A percentile compares a stretch with the other conserved stretches of the same genome.
Conservation (phyloP, 2,113 vertebrate genomes). For the Furnarius figulus region DNA sequence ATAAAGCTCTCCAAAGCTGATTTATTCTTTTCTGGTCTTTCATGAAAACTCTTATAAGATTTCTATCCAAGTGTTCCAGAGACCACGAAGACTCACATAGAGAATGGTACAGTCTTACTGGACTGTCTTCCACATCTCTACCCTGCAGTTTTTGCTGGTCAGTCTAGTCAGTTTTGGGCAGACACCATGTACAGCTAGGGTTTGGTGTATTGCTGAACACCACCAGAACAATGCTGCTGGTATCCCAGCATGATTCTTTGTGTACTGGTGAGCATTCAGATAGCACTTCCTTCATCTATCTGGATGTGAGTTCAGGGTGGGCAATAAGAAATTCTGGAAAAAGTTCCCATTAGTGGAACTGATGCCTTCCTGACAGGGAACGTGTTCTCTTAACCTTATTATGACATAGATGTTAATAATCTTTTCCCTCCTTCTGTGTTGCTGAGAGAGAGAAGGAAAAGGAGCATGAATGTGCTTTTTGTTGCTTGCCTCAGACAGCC, state of each 20-base stretch:
- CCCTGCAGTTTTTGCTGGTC: background rate
- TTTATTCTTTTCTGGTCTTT: background rate
- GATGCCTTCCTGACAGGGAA: background rate
- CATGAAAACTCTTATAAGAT: background rate
- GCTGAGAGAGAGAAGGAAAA: background rate
- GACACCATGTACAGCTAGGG: background rate
- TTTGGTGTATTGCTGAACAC: background rate
- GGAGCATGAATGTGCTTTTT: slow-evolving; percentile 9
- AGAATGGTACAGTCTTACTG: background rate
- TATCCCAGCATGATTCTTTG: background rate
- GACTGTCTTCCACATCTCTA: background rate
- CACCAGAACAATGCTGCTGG: background rate
- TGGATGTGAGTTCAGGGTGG: background rate
- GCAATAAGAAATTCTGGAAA: background rate
- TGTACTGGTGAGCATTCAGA: background rate
- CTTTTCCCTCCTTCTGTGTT: background rate
- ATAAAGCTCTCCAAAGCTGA: background rate
- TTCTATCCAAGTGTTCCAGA: background rate
- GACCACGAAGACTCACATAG: background rate
- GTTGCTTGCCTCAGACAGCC: slow-evolving; percentile 19
- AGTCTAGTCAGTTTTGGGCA: background rate
- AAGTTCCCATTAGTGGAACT: background rate
- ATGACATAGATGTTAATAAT: background rate
- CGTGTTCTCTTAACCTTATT: background rate
- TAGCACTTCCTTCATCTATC: background rate